These are phyloP conservation scores for Meganola albula DNA, from an alignment of 2,888 invertebrate species.

Conservation along the genomic window DNA sequence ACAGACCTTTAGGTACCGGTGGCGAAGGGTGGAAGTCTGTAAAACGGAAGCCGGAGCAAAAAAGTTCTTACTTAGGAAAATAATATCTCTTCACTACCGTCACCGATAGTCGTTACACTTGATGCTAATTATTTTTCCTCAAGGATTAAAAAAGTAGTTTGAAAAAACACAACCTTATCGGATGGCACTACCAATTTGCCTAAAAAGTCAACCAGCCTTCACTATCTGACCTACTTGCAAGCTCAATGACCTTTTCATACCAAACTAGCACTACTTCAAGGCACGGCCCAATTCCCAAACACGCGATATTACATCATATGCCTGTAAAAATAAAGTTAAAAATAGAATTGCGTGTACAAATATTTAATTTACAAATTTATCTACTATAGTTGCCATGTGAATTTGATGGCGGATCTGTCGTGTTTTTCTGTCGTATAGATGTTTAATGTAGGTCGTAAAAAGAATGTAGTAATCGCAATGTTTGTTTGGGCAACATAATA, in stretches of 20 bases:
- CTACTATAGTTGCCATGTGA: conserved; percentile 65
- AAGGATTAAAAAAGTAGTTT: no score
- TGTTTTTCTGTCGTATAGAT: conserved; percentile 29
- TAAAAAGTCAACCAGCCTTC: conserved; percentile 21
- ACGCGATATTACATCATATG: conserved; percentile 35
- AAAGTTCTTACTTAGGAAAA: no score
- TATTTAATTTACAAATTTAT: conserved; percentile 75
- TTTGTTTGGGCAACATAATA: conserved; percentile 27
- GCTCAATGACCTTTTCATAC: conserved; percentile 52
- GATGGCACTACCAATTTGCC: conserved; percentile 5
- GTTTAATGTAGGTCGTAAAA: conserved; percentile 39
- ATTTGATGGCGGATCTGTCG: conserved; percentile 48
- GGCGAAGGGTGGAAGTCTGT: no score
- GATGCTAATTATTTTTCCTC: no score
- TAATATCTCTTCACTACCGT: no score
- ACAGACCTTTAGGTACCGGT: no score
- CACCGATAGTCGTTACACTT: no score
- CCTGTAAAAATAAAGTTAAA: conserved; percentile 27
- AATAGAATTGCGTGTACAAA: conserved; percentile 30
- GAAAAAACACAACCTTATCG: background rate
- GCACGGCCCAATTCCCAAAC: conserved; percentile 44
- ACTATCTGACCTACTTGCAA: conserved; percentile 65
- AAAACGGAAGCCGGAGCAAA: no score
- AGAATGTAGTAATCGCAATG: conserved; percentile 31
- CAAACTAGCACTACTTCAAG: conserved; percentile 58